Conservation (phyloP, 2,888 invertebrate genomes). For the Tinea semifulvella region DNA sequence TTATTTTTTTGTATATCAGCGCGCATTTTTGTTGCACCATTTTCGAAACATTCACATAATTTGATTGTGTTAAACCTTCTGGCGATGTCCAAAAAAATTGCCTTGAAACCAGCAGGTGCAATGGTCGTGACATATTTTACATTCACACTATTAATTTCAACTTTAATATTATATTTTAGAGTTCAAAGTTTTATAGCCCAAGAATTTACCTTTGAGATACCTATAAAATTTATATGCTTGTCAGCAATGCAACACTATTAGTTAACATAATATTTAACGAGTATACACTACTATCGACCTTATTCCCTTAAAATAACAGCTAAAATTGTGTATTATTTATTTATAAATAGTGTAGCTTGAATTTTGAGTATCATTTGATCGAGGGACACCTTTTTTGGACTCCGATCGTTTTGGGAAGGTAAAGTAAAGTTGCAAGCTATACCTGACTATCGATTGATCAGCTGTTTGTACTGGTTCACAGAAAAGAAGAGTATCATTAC, state of each 20-base stretch:
- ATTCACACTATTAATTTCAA: not conserved
- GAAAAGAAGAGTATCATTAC: too few relatives aligned
- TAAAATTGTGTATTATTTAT: not conserved
- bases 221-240: conserved; percentile 13
- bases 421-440: conserved; percentile 3
- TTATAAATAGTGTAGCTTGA: not conserved
- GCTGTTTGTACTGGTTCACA: too few relatives aligned
- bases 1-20: too few relatives aligned
- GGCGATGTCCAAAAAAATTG: not conserved
- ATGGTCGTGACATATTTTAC: conserved; percentile 1
- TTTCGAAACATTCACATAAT: not conserved
- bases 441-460: not conserved
- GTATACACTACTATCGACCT: not conserved
- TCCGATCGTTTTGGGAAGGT: conserved; percentile 5
- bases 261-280: not conserved
- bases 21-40: too few relatives aligned
- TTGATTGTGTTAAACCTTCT: conserved; percentile 6
- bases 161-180: not conserved
- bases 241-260: conserved; percentile 1
- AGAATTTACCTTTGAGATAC: not conserved
- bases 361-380: not conserved
- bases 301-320: not conserved
- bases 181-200: not conserved
- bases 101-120: conserved; percentile 12
- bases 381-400: conserved; percentile 13